A percentile compares a stretch with the other conserved stretches of the same genome.
phyloP scores from a whole-genome alignment of 92 coral and sea anemone species.

The Parazoanthus atlanticus region DNA sequence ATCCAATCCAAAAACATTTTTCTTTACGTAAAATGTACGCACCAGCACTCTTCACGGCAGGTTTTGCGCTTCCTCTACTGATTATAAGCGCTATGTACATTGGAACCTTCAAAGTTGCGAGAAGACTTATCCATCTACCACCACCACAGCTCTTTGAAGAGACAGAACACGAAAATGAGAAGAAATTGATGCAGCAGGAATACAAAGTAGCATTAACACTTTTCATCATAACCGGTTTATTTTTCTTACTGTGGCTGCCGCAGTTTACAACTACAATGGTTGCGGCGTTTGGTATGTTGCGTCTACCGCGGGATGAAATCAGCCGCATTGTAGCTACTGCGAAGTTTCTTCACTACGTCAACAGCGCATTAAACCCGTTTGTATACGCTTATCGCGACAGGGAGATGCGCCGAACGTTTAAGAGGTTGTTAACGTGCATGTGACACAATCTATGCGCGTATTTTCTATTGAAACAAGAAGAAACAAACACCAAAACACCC shows the following conservation, averaged over 20 bases:
- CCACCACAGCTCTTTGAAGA: conserved; percentile 4
- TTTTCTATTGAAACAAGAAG: neutral
- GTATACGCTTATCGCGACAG: conserved; percentile 28
- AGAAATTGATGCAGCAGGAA: conserved; percentile 12
- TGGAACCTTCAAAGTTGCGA: conserved; percentile 30
- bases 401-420: conserved; percentile 28
- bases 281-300: conserved; percentile 16
- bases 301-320: neutral
- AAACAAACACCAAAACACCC: too few relatives aligned
- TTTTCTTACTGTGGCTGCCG: conserved; percentile 34
- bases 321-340: conserved; percentile 11
- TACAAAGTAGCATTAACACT: conserved; percentile 27
- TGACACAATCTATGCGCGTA: neutral
- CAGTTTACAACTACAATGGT: conserved; percentile 28
- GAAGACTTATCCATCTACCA: conserved; percentile 17
- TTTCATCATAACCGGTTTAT: conserved; percentile 34
- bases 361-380: conserved; percentile 41
- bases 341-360: conserved; percentile 35
- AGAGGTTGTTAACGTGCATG: conserved; percentile 9
- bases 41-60: conserved; percentile 12
- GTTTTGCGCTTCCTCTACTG: conserved; percentile 25
- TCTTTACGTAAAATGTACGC: conserved; percentile 19
- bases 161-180: neutral
- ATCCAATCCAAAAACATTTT: conserved; percentile 14
- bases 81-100: conserved; percentile 34